These are phyloP conservation scores for Ursus arctos DNA, from an alignment of 2,113 vertebrate species.

Conservation along the genomic window DNA sequence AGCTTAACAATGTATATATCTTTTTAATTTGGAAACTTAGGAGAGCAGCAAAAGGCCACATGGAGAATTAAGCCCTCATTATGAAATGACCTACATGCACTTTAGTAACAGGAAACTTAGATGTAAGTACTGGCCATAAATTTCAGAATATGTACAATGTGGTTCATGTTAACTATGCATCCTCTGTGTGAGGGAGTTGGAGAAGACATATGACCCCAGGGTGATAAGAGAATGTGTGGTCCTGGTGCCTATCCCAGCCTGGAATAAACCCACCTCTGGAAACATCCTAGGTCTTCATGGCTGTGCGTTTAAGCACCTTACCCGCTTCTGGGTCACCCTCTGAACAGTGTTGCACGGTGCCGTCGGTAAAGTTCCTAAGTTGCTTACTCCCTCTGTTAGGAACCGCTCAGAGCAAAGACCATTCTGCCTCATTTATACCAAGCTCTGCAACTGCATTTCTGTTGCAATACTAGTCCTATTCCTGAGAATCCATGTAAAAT, in stretches of 20 bases:
- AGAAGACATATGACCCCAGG: neutral
- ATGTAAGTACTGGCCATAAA: neutral
- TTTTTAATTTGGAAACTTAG: slow-evolving; percentile 31
- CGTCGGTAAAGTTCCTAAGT: neutral
- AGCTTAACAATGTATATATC: neutral
- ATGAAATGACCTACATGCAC: neutral
- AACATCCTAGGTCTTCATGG: neutral
- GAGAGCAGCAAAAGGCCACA: neutral
- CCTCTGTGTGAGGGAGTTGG: neutral
- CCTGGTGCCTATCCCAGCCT: neutral
- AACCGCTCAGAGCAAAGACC: neutral
- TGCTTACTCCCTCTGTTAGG: neutral
- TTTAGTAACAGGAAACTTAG: neutral
- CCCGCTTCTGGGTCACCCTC: neutral
- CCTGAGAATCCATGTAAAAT: slow-evolving; percentile 9
- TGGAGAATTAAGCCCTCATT: neutral
- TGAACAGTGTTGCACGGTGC: neutral
- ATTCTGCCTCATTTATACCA: slow-evolving; percentile 5
- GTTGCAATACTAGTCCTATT: neutral
- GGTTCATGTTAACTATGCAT: neutral
- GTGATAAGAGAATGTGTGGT: neutral
- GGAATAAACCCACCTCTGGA: neutral
- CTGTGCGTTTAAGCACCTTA: neutral
- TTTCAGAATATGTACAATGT: neutral
- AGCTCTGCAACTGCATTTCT: neutral